A percentile compares a stretch with the other conserved stretches of the same genome.
These are phyloP conservation scores for Mixornis gularis DNA, from an alignment of 2,113 vertebrate species.

Conservation along the genomic window DNA sequence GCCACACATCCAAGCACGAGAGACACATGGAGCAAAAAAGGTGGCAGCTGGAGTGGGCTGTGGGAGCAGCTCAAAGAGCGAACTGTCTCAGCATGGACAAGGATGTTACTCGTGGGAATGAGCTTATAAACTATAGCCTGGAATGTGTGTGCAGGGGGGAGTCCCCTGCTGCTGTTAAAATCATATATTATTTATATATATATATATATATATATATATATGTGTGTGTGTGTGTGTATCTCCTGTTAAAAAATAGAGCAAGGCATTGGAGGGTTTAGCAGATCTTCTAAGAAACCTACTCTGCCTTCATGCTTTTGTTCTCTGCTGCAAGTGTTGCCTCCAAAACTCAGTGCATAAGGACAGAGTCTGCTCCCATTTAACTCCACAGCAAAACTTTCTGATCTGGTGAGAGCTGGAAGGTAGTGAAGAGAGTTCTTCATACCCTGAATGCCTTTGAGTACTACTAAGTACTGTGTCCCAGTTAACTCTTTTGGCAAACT, in stretches of 20 bases:
- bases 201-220: no score
- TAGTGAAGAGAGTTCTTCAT: neutral
- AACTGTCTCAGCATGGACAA: accelerated
- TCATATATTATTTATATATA: accelerated
- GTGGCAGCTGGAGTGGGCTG: neutral
- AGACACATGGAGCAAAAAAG: neutral
- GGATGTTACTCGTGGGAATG: neutral
- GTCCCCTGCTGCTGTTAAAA: neutral
- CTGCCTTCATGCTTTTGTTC: neutral
- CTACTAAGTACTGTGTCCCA: neutral
- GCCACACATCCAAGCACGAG: neutral
- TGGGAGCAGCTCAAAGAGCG: neutral
- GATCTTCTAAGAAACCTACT: neutral
- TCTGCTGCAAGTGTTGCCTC: neutral
- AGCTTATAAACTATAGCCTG: accelerated
- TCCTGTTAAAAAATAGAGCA: accelerated
- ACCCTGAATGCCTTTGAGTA: neutral
- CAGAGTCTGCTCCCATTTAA: neutral
- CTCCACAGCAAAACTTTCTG: neutral
- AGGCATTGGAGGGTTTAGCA: neutral
- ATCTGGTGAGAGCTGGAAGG: neutral
- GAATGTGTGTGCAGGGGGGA: accelerated
- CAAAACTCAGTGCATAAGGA: neutral
- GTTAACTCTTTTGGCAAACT: neutral
- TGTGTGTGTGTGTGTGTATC: no score